phyloP scores from a whole-genome alignment of 1,140 invertebrate species.

The Drosophila tsacasi region DNA sequence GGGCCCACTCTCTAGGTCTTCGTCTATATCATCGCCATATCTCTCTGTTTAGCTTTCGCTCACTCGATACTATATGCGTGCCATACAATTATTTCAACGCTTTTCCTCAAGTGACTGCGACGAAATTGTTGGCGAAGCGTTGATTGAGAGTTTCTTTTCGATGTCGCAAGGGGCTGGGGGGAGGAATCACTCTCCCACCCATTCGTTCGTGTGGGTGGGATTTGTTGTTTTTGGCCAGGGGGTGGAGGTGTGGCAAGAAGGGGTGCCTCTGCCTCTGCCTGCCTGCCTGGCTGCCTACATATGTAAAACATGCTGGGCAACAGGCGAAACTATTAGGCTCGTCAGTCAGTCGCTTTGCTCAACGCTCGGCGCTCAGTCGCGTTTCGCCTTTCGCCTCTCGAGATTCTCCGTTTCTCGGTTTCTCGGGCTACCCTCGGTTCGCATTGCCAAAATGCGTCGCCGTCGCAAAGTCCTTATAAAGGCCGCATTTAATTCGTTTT shows the following conservation, averaged over 20 bases:
- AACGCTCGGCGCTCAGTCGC: slow-evolving; percentile 46
- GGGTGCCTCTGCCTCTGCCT: not conserved
- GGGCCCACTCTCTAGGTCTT: slow-evolving; percentile 10
- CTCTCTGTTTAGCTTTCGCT: slow-evolving; percentile 29
- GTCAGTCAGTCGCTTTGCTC: slow-evolving; percentile 34
- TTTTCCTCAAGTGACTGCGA: slow-evolving; percentile 75
- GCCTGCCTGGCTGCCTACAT: slow-evolving; percentile 34
- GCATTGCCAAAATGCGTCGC: slow-evolving; percentile 59
- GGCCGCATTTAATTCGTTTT: slow-evolving; percentile 35
- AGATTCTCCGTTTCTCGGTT: slow-evolving; percentile 3
- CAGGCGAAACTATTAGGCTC: slow-evolving; percentile 62
- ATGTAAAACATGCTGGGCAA: slow-evolving; percentile 63
- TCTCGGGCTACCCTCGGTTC: slow-evolving; percentile 12
- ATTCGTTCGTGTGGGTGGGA: slow-evolving; percentile 28
- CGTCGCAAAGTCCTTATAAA: slow-evolving; percentile 72
- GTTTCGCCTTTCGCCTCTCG: slow-evolving; percentile 13
- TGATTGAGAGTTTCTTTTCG: slow-evolving; percentile 83
- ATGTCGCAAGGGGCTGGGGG: slow-evolving; percentile 19
- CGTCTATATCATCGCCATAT: slow-evolving; percentile 9
- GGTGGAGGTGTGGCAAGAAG: not conserved
- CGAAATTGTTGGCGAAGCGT: slow-evolving; percentile 71
- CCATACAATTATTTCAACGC: slow-evolving; percentile 53
- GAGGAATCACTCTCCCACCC: slow-evolving; percentile 12
- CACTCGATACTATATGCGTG: slow-evolving; percentile 17
- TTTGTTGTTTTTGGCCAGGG: not conserved